Evolutionary conservation across 2,888 invertebrate genomes (phyloP).

Genomic region (Anticlea derivata): DNA sequence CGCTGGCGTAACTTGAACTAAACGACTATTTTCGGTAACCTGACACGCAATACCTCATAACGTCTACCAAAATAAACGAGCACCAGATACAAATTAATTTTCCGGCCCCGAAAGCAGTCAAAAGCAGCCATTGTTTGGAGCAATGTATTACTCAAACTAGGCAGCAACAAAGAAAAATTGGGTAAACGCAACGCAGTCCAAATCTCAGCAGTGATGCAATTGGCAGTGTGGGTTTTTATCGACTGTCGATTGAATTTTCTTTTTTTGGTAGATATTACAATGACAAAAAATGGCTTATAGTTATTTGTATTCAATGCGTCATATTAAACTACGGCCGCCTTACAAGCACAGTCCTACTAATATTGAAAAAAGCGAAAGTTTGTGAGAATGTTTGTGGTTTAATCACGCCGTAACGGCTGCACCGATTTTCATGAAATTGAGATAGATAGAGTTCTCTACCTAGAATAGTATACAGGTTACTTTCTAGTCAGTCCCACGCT

Average conservation of each 20-base stretch:
- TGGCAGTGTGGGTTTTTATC: slow-evolving; percentile 40
- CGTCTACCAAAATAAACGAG: slow-evolving; percentile 10
- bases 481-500: too few relatives aligned
- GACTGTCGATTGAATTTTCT: slow-evolving; percentile 37
- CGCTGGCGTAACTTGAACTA: neutral
- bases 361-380: too few relatives aligned
- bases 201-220: slow-evolving; percentile 69
- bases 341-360: too few relatives aligned
- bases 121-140: slow-evolving; percentile 59
- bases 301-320: too few relatives aligned
- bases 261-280: slow-evolving; percentile 2
- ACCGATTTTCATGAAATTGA: too few relatives aligned
- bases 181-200: slow-evolving; percentile 64
- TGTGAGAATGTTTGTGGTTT: too few relatives aligned
- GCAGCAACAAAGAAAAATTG: slow-evolving; percentile 67
- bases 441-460: too few relatives aligned
- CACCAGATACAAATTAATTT: slow-evolving; percentile 47
- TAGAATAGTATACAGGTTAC: too few relatives aligned
- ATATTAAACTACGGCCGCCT: too few relatives aligned
- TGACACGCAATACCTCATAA: slow-evolving; percentile 8
- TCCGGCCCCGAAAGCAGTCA: slow-evolving; percentile 50
- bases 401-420: too few relatives aligned
- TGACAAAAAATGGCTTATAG: neutral
- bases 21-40: slow-evolving; percentile 2
- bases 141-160: slow-evolving; percentile 56